Evolutionary conservation across 2,797 vertebrate genomes (phyloP), one percentile per base, ranked within the genome.

Genomic region (Smutsia temminckii): DNA sequence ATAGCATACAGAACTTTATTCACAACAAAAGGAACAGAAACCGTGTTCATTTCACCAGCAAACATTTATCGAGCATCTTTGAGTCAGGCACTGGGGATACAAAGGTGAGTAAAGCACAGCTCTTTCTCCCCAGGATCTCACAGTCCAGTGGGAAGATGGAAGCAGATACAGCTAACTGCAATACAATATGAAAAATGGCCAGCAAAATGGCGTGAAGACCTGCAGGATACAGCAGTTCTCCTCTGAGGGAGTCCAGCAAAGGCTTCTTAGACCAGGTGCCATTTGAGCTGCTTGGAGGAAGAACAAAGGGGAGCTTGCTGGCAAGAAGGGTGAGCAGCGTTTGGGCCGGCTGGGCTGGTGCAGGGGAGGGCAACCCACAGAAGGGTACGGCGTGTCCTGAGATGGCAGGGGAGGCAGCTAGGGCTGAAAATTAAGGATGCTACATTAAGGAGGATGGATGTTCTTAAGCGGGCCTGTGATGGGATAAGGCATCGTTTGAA

Each of bases 311-410:
- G 49, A 34, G 32, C 37, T 40, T 42, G 4, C 0, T 3, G 53
- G 40, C 79, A 49, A 84, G 61, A 46, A n/a, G 37, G 49, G 17
- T 8, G 37, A 34, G 40, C 46, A 25, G 18, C 17, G 3, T 5
- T 40, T 16, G 46, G 68, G 49, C 46, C 11, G 11, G 46, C 46
- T 46, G 46, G 46, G 46, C 46, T 46, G 46, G 46, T 46, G 8
- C 3, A 3, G n/a, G 29, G 2, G 42, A n/a, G 42, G 32, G 37
- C 13, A 40, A 64, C 20, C 6, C 21, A 5, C 0, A 0, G 8
- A 5, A 14, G 90, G 72, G 64, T 7, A 10, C 20, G 1, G n/a
- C 0, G 6, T 51, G 79, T 27, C 16, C 21, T 17, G 27, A 6
- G 53, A 12, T 21, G 37, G 9, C 1, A 5, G 34, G 29, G 29